Conservation (phyloP, 2,113 vertebrate genomes). For the Dolichotis patagonum region DNA sequence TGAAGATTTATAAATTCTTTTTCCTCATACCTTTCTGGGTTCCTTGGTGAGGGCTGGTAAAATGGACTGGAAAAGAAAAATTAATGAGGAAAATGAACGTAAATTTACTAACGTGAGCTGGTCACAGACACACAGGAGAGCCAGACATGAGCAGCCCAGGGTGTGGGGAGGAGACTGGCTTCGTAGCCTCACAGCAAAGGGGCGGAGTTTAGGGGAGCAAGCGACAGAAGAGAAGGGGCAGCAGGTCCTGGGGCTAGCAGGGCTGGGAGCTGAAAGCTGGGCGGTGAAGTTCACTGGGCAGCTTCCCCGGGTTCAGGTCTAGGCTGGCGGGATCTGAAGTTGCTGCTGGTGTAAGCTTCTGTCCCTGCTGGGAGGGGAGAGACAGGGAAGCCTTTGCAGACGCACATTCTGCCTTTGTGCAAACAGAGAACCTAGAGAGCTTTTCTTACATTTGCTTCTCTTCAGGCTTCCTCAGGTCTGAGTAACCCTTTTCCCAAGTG, state of each 20-base stretch:
- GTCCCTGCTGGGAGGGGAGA: not conserved
- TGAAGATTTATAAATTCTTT: not conserved
- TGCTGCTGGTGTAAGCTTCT: not conserved
- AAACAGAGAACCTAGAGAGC: not conserved
- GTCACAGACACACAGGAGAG: too few relatives aligned
- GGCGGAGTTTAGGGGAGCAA: not conserved
- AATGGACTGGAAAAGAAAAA: not conserved
- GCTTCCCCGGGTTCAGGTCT: not conserved
- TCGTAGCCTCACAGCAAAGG: not conserved
- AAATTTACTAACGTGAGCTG: not conserved
- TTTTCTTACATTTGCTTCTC: not conserved
- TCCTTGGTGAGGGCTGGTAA: not conserved
- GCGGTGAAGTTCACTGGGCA: rapidly evolving
- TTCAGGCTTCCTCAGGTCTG: not conserved
- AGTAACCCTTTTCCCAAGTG: not conserved
- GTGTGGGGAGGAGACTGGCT: not conserved
- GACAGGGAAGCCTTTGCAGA: not conserved
- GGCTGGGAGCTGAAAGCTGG: not conserved
- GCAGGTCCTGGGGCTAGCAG: not conserved
- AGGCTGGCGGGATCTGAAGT: not conserved
- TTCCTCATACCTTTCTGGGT: not conserved
- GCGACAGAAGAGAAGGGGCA: not conserved
- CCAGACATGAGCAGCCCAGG: not conserved
- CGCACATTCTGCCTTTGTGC: too few relatives aligned
- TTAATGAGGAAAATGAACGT: not conserved